A percentile compares a stretch with the other conserved stretches of the same genome.
Conservation (phyloP, 2,888 invertebrate genomes). For the Nomada ruficornis region DNA sequence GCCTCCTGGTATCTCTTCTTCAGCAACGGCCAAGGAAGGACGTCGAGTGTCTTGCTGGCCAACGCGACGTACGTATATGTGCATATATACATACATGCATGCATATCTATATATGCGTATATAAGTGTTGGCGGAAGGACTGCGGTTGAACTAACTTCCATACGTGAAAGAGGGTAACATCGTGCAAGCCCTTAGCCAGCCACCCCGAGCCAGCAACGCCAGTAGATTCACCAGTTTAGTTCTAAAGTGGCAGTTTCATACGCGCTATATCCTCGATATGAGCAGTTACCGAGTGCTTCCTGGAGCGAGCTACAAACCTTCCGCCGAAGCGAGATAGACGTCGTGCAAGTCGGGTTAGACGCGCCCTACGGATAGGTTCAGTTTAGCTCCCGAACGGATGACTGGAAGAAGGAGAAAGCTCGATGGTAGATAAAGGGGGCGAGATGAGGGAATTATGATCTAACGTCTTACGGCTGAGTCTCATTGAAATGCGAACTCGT, state of each 20-base stretch:
- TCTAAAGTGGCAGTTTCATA: slow-evolving; percentile 78
- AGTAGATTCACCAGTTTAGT: slow-evolving; percentile 68
- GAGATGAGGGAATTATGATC: slow-evolving; percentile 39
- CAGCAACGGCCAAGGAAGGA: slow-evolving; percentile 57
- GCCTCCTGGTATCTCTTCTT: slow-evolving; percentile 70
- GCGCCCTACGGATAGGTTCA: slow-evolving; percentile 28
- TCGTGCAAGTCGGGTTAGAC: slow-evolving; percentile 12
- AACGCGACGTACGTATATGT: background rate
- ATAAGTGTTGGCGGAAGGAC: slow-evolving; percentile 39
- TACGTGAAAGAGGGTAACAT: slow-evolving; percentile 55
- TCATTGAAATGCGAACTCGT: slow-evolving; percentile 72
- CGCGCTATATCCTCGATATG: slow-evolving; percentile 72
- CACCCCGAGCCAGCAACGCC: slow-evolving; percentile 50
- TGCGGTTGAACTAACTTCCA: slow-evolving; percentile 69
- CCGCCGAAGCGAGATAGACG: slow-evolving; percentile 29
- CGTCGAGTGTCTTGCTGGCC: slow-evolving; percentile 55
- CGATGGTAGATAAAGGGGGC: slow-evolving; percentile 13
- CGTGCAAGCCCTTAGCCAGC: slow-evolving; percentile 57
- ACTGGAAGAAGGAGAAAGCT: slow-evolving; percentile 33
- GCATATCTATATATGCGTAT: background rate
- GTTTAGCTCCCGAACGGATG: slow-evolving; percentile 30
- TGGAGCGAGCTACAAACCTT: slow-evolving; percentile 43
- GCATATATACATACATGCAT: too few species aligned
- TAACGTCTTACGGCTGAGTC: slow-evolving; percentile 58
- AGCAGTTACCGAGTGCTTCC: slow-evolving; percentile 68